These are phyloP conservation scores for Amphimedon queenslandica DNA, from an alignment of 37 sponge, comb jelly and placozoan genomes.

Conservation along the genomic window DNA sequence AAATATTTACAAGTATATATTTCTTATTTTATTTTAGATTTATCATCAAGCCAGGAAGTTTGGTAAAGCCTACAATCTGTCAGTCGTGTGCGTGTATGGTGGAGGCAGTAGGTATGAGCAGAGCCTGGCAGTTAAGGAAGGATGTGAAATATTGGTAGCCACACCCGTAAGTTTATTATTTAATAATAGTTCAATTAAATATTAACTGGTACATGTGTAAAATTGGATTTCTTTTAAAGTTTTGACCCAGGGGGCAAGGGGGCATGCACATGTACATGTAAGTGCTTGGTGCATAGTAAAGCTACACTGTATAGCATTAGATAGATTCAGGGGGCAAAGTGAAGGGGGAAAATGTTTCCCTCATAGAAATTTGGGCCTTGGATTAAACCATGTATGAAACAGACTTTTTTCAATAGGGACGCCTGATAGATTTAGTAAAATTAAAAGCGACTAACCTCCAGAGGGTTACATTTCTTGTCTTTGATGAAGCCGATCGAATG, in stretches of 20 bases:
- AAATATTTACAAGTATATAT: no score
- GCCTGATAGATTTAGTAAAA: constrained; percentile 94
- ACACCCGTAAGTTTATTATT: constrained; percentile 77
- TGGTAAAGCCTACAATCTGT: constrained; percentile 81
- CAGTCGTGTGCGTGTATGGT: constrained; percentile 83
- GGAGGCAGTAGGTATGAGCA: constrained; percentile 96
- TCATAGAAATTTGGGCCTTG: no score
- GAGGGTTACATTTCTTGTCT: constrained; percentile 90
- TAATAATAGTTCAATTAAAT: neutral
- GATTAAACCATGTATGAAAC: no score
- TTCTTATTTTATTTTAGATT: no score
- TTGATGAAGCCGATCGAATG: constrained; percentile 99
- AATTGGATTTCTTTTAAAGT: no score
- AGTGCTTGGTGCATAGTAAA: neutral
- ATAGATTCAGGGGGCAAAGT: no score
- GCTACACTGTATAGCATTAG: no score
- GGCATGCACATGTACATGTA: neutral
- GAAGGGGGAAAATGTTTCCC: no score
- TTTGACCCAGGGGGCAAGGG: no score
- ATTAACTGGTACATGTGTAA: neutral
- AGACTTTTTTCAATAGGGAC: constrained; percentile 45
- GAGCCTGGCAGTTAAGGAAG: constrained; percentile 81
- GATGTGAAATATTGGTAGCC: constrained; percentile 93
- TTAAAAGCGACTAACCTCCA: constrained; percentile 74
- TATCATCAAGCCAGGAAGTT: constrained; percentile 88